phyloP scores from a whole-genome alignment of 2,113 vertebrate genomes.

The Tragelaphus strepsiceros region DNA sequence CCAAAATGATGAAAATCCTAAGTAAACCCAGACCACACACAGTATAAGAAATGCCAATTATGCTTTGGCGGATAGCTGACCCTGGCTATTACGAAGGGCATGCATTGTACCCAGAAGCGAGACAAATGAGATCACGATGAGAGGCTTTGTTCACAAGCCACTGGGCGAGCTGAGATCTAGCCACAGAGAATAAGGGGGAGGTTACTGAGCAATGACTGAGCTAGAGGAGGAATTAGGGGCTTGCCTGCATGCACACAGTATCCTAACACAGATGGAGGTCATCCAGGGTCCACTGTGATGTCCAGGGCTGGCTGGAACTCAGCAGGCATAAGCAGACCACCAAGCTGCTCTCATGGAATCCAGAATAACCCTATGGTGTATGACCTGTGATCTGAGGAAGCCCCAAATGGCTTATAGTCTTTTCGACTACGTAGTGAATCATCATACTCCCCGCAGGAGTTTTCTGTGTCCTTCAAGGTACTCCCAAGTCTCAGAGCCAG shows the following conservation, averaged over 20 bases:
- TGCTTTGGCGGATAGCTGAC: neutral
- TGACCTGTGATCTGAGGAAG: neutral
- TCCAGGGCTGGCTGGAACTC: neutral
- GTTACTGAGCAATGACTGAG: neutral
- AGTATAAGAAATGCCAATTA: neutral
- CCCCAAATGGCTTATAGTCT: neutral
- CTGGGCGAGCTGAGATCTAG: neutral
- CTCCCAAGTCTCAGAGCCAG: neutral
- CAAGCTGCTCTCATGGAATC: neutral
- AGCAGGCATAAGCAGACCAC: neutral
- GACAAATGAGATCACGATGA: neutral
- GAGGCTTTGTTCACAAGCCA: neutral
- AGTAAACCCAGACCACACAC: neutral
- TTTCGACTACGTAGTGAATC: neutral
- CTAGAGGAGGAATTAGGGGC: neutral
- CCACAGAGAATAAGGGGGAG: neutral
- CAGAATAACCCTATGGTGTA: neutral
- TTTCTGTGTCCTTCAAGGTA: neutral
- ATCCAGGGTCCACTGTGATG: neutral
- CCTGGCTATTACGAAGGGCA: neutral
- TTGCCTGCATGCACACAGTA: neutral
- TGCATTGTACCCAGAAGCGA: neutral
- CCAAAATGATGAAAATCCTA: neutral
- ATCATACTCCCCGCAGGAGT: neutral
- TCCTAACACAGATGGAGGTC: neutral